These are phyloP conservation scores for Brachyistius frenatus DNA, from an alignment of 2,113 vertebrate genomes.

Conservation along the genomic window DNA sequence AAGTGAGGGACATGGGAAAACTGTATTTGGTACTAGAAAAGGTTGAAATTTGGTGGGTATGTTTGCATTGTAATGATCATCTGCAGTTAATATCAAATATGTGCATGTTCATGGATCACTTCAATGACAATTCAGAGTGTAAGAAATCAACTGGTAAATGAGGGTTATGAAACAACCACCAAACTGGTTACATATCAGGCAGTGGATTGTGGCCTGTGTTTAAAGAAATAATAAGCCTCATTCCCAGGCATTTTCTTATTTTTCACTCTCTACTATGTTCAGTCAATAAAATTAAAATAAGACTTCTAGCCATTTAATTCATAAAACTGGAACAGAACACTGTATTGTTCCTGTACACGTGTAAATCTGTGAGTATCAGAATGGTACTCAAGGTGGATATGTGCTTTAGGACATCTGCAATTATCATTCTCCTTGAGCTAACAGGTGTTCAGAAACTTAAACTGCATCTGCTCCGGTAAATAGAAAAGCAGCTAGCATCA, in stretches of 20 bases:
- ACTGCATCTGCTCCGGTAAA: not conserved
- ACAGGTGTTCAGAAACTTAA: not conserved
- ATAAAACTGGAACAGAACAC: too few species aligned
- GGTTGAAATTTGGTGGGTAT: not conserved
- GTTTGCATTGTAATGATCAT: slow-evolving; percentile 3
- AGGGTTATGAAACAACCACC: not conserved
- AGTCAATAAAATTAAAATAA: too few species aligned
- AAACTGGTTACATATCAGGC: not conserved
- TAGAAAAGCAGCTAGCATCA: too few species aligned
- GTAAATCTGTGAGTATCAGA: not conserved
- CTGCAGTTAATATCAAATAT: not conserved
- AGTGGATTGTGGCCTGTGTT: not conserved
- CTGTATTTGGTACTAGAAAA: slow-evolving; percentile 12
- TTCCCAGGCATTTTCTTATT: not conserved
- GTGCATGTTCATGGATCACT: not conserved
- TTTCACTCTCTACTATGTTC: not conserved
- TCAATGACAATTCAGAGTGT: not conserved
- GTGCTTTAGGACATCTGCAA: not conserved
- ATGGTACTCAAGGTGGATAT: not conserved
- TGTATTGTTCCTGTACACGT: not conserved
- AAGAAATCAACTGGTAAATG: not conserved
- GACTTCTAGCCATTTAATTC: too few species aligned
- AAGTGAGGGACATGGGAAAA: slow-evolving; percentile 6
- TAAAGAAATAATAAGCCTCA: not conserved
- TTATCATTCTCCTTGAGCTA: not conserved